Evolutionary conservation across 2,797 vertebrate species (phyloP), one percentile per base, ranked within the genome.

Genomic region (Pseudotriccus pelzelni): DNA sequence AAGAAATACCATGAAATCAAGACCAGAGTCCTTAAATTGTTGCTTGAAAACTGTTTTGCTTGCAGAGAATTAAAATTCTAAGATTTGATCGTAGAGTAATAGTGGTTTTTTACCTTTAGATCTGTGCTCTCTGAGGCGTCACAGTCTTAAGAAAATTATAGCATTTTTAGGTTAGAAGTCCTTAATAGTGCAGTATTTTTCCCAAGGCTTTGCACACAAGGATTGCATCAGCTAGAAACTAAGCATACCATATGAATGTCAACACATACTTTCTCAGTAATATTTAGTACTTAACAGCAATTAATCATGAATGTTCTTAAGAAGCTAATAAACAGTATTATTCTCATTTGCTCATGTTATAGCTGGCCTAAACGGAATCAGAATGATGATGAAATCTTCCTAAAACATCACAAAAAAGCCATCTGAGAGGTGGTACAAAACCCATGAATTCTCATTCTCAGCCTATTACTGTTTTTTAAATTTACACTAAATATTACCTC

Each of bases 231-330:
- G 78, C 86, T 92, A 53, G 52, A 64, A 89, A 76, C 19, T 19
- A 37, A 56, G 67, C 37, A 37, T 64, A 72, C 23, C 55, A 17
- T 59, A 47, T 39, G 46, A 44, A 34, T 91, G 47, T 55, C 80
- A 76, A 46, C 63, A 74, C 47, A 43, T 15, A 73, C 23, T 76
- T 91, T 76, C 77, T 90, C 86, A 69, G 66, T 81, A 76, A 44
- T 66, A 62, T 1, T 82, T 60, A 79, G 53, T 66, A 70, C 70
- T 79, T 84, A 84, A 7, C 43, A 69, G 87, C 36, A 69, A 20
- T 87, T 92, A 93, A 93, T 83, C 72, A 70, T 63, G 1, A 92
- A 28, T 87, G 36, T 90, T 84, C 70, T 87, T 89, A 79, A 49
- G 44, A 86, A 73, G 55, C 55, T 63, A 27, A 66, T 91, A 84